phyloP scores from a whole-genome alignment of 1,140 invertebrate species.

The Leptinotarsa lineolata region DNA sequence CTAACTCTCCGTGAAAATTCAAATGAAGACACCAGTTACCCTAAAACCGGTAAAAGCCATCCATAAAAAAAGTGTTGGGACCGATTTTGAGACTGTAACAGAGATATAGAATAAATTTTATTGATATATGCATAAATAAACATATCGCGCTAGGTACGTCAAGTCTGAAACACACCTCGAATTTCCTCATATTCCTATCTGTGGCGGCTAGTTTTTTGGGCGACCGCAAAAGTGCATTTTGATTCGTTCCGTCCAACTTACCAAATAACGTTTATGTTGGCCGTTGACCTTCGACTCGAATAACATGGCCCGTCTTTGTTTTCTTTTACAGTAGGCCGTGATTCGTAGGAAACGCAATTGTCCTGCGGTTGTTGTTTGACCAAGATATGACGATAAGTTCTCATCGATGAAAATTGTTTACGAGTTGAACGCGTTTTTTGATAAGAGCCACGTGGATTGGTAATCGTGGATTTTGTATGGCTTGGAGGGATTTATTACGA shows the following conservation, averaged over 20 bases:
- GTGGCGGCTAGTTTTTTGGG: neutral
- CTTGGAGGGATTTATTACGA: no score
- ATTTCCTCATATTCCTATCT: neutral
- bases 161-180: neutral
- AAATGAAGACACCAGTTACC: no score
- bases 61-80: neutral
- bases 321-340: neutral
- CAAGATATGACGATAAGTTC: no score
- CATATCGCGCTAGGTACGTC: neutral
- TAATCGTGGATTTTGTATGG: no score
- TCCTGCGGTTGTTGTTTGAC: neutral
- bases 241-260: conserved; percentile 23
- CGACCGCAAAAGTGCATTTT: neutral
- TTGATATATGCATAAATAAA: neutral
- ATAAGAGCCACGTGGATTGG: no score
- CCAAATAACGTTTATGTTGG: conserved; percentile 27
- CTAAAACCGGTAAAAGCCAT: no score
- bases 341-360: neutral
- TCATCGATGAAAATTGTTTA: no score
- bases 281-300: conserved; percentile 20
- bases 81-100: neutral
- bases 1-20: no score
- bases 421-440: no score
- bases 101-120: neutral
- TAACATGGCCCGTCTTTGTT: conserved; percentile 1